phyloP scores from a whole-genome alignment of 1,140 invertebrate genomes.

The Philopotamus ludificatus region DNA sequence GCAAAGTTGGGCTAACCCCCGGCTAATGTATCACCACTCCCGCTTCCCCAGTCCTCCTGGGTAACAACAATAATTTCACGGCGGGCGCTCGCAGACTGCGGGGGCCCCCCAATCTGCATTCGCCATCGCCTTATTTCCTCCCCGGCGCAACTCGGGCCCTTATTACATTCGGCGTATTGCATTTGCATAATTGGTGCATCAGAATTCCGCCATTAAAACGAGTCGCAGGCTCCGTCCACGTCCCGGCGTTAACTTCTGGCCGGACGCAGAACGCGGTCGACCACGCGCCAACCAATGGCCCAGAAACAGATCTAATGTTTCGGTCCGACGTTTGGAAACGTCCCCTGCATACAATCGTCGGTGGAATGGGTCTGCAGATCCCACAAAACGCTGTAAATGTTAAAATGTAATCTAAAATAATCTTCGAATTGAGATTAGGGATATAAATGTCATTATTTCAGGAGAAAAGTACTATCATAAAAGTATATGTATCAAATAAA shows the following conservation, averaged over 20 bases:
- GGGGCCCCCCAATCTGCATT: slow-evolving; percentile 4
- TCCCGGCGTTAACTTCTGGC: neutral
- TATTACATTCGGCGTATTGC: slow-evolving; percentile 8
- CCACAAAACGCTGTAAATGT: too few species aligned
- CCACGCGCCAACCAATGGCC: too few species aligned
- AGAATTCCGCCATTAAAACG: slow-evolving; percentile 12
- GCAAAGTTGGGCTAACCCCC: neutral
- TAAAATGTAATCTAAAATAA: too few species aligned
- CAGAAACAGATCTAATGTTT: too few species aligned
- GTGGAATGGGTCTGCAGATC: too few species aligned
- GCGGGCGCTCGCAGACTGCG: neutral
- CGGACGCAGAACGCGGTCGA: too few species aligned
- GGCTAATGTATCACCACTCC: neutral
- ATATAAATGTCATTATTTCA: neutral
- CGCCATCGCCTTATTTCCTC: slow-evolving; percentile 7
- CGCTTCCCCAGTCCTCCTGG: neutral
- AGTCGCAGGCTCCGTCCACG: neutral
- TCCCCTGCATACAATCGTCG: too few species aligned
- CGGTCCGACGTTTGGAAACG: too few species aligned
- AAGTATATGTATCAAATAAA: too few species aligned
- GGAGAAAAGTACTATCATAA: too few species aligned
- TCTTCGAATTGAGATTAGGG: too few species aligned
- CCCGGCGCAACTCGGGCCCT: neutral
- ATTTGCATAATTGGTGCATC: slow-evolving; percentile 12
- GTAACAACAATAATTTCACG: slow-evolving; percentile 7